A percentile compares a stretch with the other conserved stretches of the same genome.
phyloP scores from a whole-genome alignment of 2,888 invertebrate species.

The Athripsodes cinereus region DNA sequence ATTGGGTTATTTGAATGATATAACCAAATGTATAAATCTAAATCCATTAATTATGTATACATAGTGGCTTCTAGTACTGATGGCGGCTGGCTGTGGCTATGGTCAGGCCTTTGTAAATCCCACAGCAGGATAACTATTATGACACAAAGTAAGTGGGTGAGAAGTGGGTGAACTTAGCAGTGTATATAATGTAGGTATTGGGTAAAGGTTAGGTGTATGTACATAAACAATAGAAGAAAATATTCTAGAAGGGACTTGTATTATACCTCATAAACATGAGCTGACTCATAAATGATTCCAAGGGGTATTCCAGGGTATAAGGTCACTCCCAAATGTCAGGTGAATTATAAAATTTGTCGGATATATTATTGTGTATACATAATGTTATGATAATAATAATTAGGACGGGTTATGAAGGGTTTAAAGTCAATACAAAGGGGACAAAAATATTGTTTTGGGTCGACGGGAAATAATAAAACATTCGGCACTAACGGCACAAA shows the following conservation, averaged over 20 bases:
- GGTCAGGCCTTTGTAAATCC: no score
- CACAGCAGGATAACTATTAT: no score
- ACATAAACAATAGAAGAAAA: constrained; percentile 16
- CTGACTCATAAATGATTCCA: constrained; percentile 2
- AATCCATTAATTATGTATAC: no score
- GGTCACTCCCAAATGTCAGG: constrained; percentile 20
- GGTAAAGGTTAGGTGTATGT: not conserved
- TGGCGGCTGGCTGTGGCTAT: no score
- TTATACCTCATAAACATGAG: not conserved
- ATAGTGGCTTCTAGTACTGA: no score
- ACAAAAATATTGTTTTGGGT: not conserved
- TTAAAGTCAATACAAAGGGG: not conserved
- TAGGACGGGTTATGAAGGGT: not conserved
- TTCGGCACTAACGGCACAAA: no score
- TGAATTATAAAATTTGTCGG: constrained; percentile 11
- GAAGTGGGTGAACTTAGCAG: no score
- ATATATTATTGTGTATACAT: not conserved
- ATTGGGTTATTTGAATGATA: no score
- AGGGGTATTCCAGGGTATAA: constrained; percentile 3
- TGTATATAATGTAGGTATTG: no score
- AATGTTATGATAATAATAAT: not conserved
- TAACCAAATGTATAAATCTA: no score
- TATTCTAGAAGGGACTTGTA: not conserved
- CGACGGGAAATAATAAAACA: no score
- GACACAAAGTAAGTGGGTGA: no score